Base-by-base conservation (phyloP, 2,113 vertebrate genomes). In the Eurypyga helias region DNA sequence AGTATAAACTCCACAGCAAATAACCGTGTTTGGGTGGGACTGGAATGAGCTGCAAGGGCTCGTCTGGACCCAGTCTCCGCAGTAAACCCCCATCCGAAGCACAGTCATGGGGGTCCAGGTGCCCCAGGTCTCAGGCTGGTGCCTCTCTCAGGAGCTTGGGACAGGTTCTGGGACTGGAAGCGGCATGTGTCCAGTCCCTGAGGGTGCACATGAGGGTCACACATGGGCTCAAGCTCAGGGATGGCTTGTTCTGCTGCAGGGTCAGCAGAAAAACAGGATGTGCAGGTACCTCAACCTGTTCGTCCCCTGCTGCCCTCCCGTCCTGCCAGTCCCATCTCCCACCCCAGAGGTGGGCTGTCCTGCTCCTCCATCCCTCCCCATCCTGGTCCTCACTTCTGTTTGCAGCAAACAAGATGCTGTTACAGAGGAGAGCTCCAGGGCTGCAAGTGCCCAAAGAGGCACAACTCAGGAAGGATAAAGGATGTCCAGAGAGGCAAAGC, bases 281-380 rank as follows among this genome's bases (percentile, higher is more conserved):
- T 0, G 10, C 2, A 5, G 16, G 43, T 45, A 25, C 61, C 14
- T 2, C 41, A 7, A 13, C 49, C 60, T 57, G 31, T 31, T 34
- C 2, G 0, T 34, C 29, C 73, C 31, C 25, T 34, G 51, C 71
- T 54, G 21, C 43, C 45, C n/a, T 46, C 38, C 58, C 52, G 14
- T n/a, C 3, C 2, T 1, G 7, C 45, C 1, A 0, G 45, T 34
- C 33, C 46, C 7, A 7, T 18, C 23, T 16, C 45, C 13, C 0
- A 3, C 54, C 38, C 83, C 1, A 0, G 36, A 12, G 11, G 9
- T 7, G 41, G 23, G n/a, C 21, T 70, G 13, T 46, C 45, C 76
- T 3, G 1, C 41, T 55, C 18, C 41, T 48, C n/a, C 31, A 6
- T 23, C 55, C 48, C n/a, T 43, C 75, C 60, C 55, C 48, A 29